phyloP scores from a whole-genome alignment of 2,797 vertebrate genomes.

The Aphelocoma californica region DNA sequence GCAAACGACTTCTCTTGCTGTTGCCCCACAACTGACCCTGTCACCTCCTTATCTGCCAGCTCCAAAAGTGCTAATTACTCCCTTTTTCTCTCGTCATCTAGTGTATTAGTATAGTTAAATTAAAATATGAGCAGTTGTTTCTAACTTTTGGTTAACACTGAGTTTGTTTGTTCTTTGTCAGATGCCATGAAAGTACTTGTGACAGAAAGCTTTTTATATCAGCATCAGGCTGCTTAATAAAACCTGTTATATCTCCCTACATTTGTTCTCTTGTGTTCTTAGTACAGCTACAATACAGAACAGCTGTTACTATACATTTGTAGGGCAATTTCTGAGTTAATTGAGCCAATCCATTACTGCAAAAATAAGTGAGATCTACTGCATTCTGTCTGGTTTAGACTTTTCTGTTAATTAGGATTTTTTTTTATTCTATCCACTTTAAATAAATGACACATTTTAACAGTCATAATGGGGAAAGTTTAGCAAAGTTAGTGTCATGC shows the following conservation, averaged over 20 bases:
- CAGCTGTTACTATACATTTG: background rate
- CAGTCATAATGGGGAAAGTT: background rate
- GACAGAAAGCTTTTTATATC: background rate
- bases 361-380: background rate
- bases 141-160: background rate
- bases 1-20: background rate
- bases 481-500: background rate
- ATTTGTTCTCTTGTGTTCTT: background rate
- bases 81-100: background rate
- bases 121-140: background rate
- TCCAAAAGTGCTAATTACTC: background rate
- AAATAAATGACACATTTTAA: background rate
- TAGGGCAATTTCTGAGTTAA: background rate
- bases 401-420: background rate
- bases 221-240: background rate
- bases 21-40: background rate
- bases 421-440: background rate
- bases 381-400: background rate
- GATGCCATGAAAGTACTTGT: background rate
- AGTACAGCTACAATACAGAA: background rate
- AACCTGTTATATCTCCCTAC: background rate
- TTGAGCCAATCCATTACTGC: background rate
- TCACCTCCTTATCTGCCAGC: background rate
- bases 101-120: background rate
- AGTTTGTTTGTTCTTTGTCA: background rate